A percentile compares a stretch with the other conserved stretches of the same genome.
phyloP scores from a whole-genome alignment of 2,888 invertebrate species.

The Caradrina clavipalpis region DNA sequence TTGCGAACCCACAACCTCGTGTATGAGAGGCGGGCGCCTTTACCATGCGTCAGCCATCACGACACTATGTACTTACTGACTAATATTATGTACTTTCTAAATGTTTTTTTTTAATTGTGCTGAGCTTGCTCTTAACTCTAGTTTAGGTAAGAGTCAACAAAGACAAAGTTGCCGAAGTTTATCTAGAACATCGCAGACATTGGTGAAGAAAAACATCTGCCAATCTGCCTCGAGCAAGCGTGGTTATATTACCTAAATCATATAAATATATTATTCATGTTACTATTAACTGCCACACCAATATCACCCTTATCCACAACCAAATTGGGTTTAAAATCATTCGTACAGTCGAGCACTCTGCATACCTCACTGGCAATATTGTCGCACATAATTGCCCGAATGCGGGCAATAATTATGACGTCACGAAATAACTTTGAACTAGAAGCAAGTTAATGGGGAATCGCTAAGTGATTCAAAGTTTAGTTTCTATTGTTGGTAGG shows the following conservation, averaged over 20 bases:
- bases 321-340: conserved; percentile 8
- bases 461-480: conserved; percentile 67
- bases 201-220: too few relatives aligned
- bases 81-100: too few relatives aligned
- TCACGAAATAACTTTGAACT: conserved; percentile 61
- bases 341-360: not conserved
- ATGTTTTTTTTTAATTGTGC: too few relatives aligned
- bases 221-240: too few relatives aligned
- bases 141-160: too few relatives aligned
- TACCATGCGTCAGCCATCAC: too few relatives aligned
- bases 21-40: too few relatives aligned
- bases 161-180: too few relatives aligned
- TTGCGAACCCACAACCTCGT: too few relatives aligned
- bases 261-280: conserved; percentile 7
- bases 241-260: conserved; percentile 23
- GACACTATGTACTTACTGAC: too few relatives aligned
- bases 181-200: too few relatives aligned
- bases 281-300: not conserved
- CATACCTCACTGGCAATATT: conserved; percentile 45
- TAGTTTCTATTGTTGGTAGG: conserved; percentile 55
- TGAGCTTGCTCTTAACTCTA: too few relatives aligned
- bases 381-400: conserved; percentile 59
- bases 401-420: conserved; percentile 62
- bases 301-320: accelerated
- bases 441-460: conserved; percentile 59